Evolutionary conservation across 2,113 vertebrate species (phyloP).

Genomic region (Erythrolamprus reginae): DNA sequence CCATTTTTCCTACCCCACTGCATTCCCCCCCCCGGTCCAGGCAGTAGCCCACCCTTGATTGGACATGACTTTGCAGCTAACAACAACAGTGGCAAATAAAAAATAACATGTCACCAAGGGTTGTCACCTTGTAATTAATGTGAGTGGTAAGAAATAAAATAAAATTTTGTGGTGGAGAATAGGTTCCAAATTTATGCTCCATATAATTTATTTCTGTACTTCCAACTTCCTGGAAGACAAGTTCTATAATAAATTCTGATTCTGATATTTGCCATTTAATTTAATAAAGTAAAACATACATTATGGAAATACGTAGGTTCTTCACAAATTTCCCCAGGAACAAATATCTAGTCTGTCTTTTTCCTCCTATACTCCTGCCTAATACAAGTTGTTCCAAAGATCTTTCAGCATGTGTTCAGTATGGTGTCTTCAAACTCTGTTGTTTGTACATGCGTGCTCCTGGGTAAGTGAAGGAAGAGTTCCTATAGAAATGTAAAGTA

Average conservation of each 20-base stretch:
- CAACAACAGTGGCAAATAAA: background rate
- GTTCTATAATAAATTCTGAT: background rate
- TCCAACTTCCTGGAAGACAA: background rate
- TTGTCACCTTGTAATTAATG: background rate
- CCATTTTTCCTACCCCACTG: no score
- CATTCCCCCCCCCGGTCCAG: no score
- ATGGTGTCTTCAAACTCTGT: background rate
- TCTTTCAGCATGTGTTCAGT: background rate
- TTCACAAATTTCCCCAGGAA: background rate
- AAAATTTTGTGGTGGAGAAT: background rate
- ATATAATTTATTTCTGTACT: background rate
- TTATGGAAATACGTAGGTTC: background rate
- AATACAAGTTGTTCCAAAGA: background rate
- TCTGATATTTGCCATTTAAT: background rate
- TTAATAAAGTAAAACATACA: background rate
- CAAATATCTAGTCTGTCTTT: background rate
- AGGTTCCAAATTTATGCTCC: background rate
- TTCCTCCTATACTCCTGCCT: background rate
- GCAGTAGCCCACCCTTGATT: no score
- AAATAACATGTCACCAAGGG: background rate
- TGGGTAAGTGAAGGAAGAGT: background rate
- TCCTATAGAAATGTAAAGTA: background rate
- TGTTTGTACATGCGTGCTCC: background rate
- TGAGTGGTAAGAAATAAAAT: background rate
- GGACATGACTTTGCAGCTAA: no score